These are phyloP conservation scores for Gallirallus australis DNA, from an alignment of 2,797 vertebrate genomes.

Conservation along the genomic window DNA sequence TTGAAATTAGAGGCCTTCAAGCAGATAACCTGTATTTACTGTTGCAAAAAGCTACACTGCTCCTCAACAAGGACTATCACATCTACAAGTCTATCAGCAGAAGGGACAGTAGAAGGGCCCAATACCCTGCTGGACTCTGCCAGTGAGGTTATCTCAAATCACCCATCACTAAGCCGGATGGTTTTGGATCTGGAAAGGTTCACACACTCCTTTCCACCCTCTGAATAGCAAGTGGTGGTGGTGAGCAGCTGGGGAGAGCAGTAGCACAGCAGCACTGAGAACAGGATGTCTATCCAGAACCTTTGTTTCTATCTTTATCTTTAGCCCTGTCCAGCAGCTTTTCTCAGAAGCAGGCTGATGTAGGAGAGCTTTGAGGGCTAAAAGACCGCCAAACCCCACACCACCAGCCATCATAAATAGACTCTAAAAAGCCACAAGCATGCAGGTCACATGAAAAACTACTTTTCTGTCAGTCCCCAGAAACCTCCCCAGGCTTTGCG, in stretches of 20 bases:
- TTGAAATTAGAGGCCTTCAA: background rate
- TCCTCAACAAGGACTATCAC: background rate
- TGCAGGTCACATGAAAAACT: background rate
- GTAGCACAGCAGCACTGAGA: background rate
- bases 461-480: background rate
- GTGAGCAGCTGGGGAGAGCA: background rate
- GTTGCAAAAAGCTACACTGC: background rate
- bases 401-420: background rate
- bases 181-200: background rate
- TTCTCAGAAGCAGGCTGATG: background rate
- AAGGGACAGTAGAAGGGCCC: background rate
- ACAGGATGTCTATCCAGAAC: background rate
- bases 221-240: background rate
- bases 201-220: background rate
- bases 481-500: fast-evolving
- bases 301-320: background rate
- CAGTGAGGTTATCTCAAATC: too few species aligned
- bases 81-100: background rate
- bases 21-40: background rate
- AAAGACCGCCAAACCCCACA: background rate
- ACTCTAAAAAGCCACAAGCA: background rate
- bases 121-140: too few species aligned
- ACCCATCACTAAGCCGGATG: background rate
- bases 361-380: background rate
- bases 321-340: background rate